Conservation (phyloP, 2,797 vertebrate species). For the Graptemys geographica region DNA sequence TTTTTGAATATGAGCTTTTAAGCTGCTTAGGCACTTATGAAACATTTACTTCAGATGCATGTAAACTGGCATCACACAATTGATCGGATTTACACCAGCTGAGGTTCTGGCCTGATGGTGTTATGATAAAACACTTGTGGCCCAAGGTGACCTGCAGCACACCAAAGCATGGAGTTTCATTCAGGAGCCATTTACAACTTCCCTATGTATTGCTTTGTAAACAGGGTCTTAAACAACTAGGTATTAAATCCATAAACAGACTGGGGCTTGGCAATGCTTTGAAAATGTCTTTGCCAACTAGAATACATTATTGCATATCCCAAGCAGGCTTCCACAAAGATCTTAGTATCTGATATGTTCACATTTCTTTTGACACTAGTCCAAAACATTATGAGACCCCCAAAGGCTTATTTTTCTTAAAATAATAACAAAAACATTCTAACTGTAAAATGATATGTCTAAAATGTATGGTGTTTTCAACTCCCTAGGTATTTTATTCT, state of each 20-base stretch:
- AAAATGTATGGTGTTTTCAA: not conserved
- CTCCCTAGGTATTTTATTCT: not conserved
- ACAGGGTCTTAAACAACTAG: conserved; percentile 39
- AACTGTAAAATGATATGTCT: not conserved
- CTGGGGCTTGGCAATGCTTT: conserved; percentile 38
- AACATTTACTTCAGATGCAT: not conserved
- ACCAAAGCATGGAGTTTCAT: not conserved
- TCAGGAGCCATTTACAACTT: conserved; percentile 49
- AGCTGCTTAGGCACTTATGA: not conserved
- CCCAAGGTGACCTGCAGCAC: conserved; percentile 44
- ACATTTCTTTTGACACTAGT: conserved; percentile 7
- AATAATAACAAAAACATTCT: not conserved
- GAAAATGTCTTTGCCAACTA: conserved; percentile 50
- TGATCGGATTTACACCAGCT: conserved; percentile 15
- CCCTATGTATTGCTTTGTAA: conserved; percentile 52
- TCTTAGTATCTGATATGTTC: conserved; percentile 26
- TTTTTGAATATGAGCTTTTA: not conserved
- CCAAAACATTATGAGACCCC: not conserved
- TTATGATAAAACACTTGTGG: not conserved
- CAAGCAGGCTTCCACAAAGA: conserved; percentile 21
- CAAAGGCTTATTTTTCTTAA: not conserved
- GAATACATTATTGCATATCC: not conserved
- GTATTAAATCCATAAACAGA: conserved; percentile 62
- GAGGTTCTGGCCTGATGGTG: not conserved
- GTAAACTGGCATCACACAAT: conserved; percentile 19